Evolutionary conservation across 2,888 invertebrate genomes (phyloP), one percentile per base, ranked within the genome.

Genomic region (Neoaliturus tenellus): DNA sequence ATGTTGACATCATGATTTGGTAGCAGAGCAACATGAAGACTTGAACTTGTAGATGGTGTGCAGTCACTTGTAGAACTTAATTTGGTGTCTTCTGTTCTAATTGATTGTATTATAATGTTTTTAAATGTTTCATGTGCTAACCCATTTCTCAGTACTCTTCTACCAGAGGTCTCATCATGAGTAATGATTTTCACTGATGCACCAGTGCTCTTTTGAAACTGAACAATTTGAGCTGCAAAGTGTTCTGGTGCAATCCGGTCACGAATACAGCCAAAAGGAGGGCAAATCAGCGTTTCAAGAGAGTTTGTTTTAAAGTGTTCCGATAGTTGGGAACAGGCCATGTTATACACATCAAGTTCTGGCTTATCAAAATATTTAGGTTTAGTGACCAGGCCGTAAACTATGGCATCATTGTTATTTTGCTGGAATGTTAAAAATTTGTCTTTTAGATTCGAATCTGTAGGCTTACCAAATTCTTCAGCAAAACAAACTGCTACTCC

Each of bases 311-410:
- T 33, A 12, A 71, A 71, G n/a, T 25, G 5, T 33, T 33, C 4
- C 1, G 71, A 6, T 6, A 71, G 39, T 2, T 71, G 17, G 0
- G 10, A 2, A 39, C 35, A 39, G 23, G 71, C 71, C n/a, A n/a
- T 71, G 23, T 71, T 71, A 23, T 71, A 71, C 2, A 39, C 28
- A n/a, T 71, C n/a, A 39, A 20, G 17, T 4, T 69, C n/a, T 33
- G 69, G 69, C 33, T 71, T 71, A 5, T 8, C 17, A 39, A 39
- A 71, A 71, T n/a, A 71, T 41, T 71, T 1, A 1, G 71, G 39
- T 25, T 71, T 71, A 10, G 71, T 71, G 14, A 71, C 71, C 17
- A 71, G 71, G 14, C 71, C 39, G 31, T 39, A 71, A 39, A 71
- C 71, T 35, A 20, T 20, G 3, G 39, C 71, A 12, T 41, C 71